Evolutionary conservation across 2,888 invertebrate genomes (phyloP), one percentile per base, ranked within the genome.

Genomic region (Syrista parreyssii): DNA sequence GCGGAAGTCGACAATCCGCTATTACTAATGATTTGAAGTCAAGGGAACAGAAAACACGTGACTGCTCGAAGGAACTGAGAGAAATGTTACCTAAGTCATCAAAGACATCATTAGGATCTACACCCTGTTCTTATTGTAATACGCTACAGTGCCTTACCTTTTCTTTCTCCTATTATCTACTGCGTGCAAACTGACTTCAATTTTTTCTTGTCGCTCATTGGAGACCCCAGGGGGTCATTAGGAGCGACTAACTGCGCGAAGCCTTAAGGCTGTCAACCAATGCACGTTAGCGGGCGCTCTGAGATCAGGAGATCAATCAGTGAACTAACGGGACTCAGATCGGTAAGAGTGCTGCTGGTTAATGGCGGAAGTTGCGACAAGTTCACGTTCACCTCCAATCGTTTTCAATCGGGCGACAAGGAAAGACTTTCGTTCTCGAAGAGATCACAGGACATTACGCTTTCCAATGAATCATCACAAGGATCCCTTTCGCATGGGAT

Each of bases 291-390:
- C 0, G 23, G 15, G 23, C 55, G 55, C 55, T 55, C 23, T 23
- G 23, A 55, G 55, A 55, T 55, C 55, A 23, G 55, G 23, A 55
- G 55, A 55, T 55, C 55, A 55, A 55, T 55, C 55, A 23, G 55
- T 23, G 23, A 23, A 23, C 55, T 23, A 55, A 55, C 55, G 55
- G 23, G 23, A 55, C 23, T 55, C 23, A 23, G 55, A 23, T 55
- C 55, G 55, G 55, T 55, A 55, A 55, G 40, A 40, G 55, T 23
- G 55, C 23, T 55, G 55, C 55, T 31, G 71, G 32, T 71, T 31
- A 79, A 81, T 82, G 77, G 82, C 82, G 82, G 82, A 82, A 82
- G 82, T 82, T 68, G 75, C 80, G 80, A 78, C 82, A 76, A 82
- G 82, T 82, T 82, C 82, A 81, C 82, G 82, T 75, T 72, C 79